Evolutionary conservation across 2,797 vertebrate species (phyloP).

Genomic region (Taeniopygia guttata): DNA sequence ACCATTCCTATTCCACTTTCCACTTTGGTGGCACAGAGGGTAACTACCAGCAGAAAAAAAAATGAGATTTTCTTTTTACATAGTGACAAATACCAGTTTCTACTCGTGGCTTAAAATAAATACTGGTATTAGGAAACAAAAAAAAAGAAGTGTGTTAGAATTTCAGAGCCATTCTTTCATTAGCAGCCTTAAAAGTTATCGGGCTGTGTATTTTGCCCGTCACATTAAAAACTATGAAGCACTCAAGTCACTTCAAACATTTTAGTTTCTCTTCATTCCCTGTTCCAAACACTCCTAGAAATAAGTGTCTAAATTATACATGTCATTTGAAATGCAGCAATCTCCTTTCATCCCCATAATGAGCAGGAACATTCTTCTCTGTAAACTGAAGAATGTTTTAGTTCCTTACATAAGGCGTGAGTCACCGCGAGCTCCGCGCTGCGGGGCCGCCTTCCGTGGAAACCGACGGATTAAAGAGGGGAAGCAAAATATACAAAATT

Average conservation of each 20-base stretch:
- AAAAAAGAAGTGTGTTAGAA: background rate
- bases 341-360: constrained; percentile 63
- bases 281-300: constrained; percentile 51
- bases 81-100: background rate
- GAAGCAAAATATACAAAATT: constrained; percentile 35
- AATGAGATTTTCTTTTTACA: background rate
- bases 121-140: background rate
- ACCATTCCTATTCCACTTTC: background rate
- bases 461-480: background rate
- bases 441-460: background rate
- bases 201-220: constrained; percentile 23
- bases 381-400: constrained; percentile 9
- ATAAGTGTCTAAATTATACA: constrained; percentile 66
- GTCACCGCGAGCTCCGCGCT: background rate
- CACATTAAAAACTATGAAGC: constrained; percentile 27
- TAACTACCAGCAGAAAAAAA: background rate
- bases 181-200: background rate
- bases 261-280: constrained; percentile 47
- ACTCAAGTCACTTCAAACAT: constrained; percentile 60
- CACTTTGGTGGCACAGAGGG: background rate
- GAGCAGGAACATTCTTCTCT: constrained; percentile 45
- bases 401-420: constrained; percentile 43
- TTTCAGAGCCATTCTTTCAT: constrained; percentile 14
- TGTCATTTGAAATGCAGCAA: constrained; percentile 52
- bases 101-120: constrained; percentile 11